Base-by-base conservation (phyloP, 2,113 vertebrate genomes). In the Girardinichthys multiradiatus region DNA sequence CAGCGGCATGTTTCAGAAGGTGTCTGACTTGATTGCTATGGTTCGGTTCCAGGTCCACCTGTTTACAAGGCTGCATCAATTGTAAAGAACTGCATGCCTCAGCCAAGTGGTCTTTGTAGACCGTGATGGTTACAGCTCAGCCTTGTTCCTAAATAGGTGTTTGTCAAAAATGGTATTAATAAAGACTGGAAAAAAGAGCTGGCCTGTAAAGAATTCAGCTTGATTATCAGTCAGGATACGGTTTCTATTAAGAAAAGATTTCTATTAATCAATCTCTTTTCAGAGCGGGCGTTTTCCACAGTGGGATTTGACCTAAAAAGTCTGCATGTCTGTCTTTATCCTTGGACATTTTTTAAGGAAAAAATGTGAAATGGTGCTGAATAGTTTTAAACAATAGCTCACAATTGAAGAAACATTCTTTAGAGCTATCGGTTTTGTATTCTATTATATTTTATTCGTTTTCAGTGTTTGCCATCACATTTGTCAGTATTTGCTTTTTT, bases 1-100 rank as follows among this genome's bases (percentile, higher is more conserved):
- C 71, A 68, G 72, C 80, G 72, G 74, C 61, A 63, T 70, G 60
- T 71, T 70, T 66, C 75, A 70, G 64, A 69, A 54, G 80, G 70
- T 72, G 58, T 77, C 66, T 73, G 62, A 60, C 70, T 74, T 77
- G 82, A 81, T 81, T 79, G 58, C 63, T 61, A 48, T 48, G 39
- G 70, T 77, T 70, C n/a, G 63, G 31, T 72, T 83, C 59, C 61
- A 76, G 74, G 59, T 74, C 4, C 70, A 74, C 67, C 61, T 76
- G 48, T 62, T 35, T 76, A 45, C 76, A 54, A 78, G 61, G 26
- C 64, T 33, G 48, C 27, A 28, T 33, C 21, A 51, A 28, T 10
- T 14, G 62, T 35, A 28, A 31, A 76, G 2, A 21, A 31, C 29
- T 58, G 28, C 67, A 12, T 37, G 27, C 35, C 54, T 72, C 70